phyloP scores from a whole-genome alignment of 2,113 vertebrate genomes.

The Diadophis punctatus region DNA sequence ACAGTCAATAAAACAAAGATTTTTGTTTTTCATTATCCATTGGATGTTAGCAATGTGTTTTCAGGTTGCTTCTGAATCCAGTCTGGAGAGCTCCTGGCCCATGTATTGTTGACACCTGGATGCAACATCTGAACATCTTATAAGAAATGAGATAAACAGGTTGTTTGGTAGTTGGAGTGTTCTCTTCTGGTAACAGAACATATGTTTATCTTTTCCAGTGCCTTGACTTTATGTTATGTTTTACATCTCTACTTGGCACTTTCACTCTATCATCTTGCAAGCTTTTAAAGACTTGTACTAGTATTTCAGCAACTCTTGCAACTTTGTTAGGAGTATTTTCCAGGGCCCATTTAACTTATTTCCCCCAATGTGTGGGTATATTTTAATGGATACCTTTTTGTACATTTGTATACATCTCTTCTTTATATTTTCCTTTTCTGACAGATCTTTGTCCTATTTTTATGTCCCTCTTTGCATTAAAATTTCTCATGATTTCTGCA shows the following conservation, averaged over 20 bases:
- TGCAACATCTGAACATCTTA: not conserved
- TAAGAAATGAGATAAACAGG: not conserved
- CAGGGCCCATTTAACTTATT: not conserved
- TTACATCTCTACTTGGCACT: not conserved
- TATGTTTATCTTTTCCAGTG: not conserved
- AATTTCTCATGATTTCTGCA: not conserved
- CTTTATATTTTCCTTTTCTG: not conserved
- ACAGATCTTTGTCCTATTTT: not conserved
- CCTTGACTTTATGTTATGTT: not conserved
- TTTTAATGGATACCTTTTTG: not conserved
- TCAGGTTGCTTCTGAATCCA: not conserved
- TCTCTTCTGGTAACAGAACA: not conserved
- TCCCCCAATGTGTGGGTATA: not conserved
- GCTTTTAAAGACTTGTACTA: not conserved
- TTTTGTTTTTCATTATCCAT: not conserved
- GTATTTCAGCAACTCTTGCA: not conserved
- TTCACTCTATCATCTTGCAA: not conserved
- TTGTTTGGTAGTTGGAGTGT: not conserved
- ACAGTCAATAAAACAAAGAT: not conserved
- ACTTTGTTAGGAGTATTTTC: not conserved
- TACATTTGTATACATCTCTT: not conserved
- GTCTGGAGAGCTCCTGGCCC: not conserved
- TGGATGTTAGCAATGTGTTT: not conserved
- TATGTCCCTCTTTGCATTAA: not conserved
- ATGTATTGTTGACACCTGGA: not conserved